Evolutionary conservation across 2,113 vertebrate genomes (phyloP).

Genomic region (Gymnogyps californianus): DNA sequence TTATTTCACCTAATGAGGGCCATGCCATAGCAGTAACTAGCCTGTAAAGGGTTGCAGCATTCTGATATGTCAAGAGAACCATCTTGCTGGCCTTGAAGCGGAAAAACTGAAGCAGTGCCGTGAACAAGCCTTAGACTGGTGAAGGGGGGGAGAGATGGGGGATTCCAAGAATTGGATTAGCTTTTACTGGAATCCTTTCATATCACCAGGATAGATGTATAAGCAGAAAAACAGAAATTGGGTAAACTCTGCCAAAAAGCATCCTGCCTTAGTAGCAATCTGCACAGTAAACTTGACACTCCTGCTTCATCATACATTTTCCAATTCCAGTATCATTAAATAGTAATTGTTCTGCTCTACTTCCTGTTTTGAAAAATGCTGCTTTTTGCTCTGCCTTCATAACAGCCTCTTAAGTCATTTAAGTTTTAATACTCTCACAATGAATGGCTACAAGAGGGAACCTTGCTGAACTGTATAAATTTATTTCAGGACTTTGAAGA

Average conservation of each 20-base stretch:
- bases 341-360: slow-evolving; percentile 51
- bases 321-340: slow-evolving; percentile 45
- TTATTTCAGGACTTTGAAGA: slow-evolving; percentile 33
- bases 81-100: neutral
- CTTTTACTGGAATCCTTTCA: slow-evolving; percentile 22
- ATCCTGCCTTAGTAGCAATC: neutral
- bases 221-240: slow-evolving; percentile 54
- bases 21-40: neutral
- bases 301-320: slow-evolving; percentile 38
- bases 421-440: slow-evolving; percentile 26
- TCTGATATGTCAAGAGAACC: neutral
- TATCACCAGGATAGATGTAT: neutral
- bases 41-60: neutral
- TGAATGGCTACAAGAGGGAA: neutral
- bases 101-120: neutral
- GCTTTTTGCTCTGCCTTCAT: slow-evolving; percentile 31
- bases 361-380: slow-evolving; percentile 58
- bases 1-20: slow-evolving; percentile 39
- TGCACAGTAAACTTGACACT: slow-evolving; percentile 19
- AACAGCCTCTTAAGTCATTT: slow-evolving; percentile 46
- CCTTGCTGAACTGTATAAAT: slow-evolving; percentile 2
- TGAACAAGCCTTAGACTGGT: neutral
- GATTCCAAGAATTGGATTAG: slow-evolving; percentile 39
- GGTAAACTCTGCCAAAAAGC: slow-evolving; percentile 43
- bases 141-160: neutral